Conservation (phyloP, 2,797 vertebrate species). For the Salarias fasciatus region DNA sequence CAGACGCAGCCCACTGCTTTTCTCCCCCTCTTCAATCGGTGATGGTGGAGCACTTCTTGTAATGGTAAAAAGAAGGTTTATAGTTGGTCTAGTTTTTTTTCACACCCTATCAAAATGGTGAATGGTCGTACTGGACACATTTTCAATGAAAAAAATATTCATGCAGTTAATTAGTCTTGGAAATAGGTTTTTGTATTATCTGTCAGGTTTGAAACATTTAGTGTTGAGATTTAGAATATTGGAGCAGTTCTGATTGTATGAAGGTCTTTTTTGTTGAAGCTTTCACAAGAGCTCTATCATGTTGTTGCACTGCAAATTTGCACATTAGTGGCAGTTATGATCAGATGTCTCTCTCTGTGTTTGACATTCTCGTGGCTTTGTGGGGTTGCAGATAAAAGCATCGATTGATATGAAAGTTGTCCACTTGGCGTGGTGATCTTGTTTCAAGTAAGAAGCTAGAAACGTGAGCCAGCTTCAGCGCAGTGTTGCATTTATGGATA, state of each 20-base stretch:
- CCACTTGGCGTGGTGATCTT: background rate
- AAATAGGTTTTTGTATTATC: background rate
- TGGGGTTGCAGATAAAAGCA: slow-evolving; percentile 3
- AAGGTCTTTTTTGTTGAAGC: background rate
- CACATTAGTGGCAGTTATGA: slow-evolving; percentile 25
- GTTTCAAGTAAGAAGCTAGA: background rate
- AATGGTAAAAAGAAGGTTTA: slow-evolving; percentile 10
- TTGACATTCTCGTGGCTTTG: slow-evolving; percentile 2
- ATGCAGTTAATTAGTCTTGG: no score
- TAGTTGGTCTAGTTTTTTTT: slow-evolving; percentile 3
- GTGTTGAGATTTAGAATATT: background rate
- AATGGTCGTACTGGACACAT: no score
- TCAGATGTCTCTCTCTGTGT: background rate
- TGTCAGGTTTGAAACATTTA: background rate
- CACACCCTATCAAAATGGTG: no score
- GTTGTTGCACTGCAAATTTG: background rate
- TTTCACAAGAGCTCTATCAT: background rate
- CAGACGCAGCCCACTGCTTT: slow-evolving; percentile 1
- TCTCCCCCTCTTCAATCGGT: slow-evolving; percentile 9
- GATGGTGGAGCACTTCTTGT: slow-evolving; percentile 20
- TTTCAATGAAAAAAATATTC: no score
- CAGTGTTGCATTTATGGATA: background rate
- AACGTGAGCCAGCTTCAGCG: background rate
- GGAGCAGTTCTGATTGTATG: background rate
- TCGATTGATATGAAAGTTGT: slow-evolving; percentile 7